Evolutionary conservation across 37 sponge, comb jelly and placozoan genomes (phyloP).

Genomic region (Spongilla lacustris): DNA sequence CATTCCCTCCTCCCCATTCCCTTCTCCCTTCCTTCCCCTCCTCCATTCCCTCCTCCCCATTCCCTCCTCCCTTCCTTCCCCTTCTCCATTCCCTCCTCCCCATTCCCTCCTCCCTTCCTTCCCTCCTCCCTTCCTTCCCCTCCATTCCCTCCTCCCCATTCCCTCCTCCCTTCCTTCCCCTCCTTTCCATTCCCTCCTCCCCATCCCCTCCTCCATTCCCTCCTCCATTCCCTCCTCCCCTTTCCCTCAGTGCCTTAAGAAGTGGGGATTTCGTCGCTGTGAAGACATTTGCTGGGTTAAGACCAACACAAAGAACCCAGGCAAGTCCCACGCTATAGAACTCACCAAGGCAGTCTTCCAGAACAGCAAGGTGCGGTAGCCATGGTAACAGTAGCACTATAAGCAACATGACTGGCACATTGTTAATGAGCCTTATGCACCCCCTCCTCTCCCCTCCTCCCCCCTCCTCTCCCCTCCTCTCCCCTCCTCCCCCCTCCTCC

Average conservation of each 20-base stretch:
- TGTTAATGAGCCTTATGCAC: no score
- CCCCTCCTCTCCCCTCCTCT: no score
- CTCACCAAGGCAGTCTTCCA: constrained; percentile 71
- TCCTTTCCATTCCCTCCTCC: not conserved
- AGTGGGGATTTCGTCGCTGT: constrained; percentile 95
- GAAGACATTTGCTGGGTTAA: constrained; percentile 97
- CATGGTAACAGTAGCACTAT: not conserved
- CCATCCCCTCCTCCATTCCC: no score
- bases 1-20: not conserved
- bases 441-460: no score
- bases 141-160: no score
- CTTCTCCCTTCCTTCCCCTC: not conserved
- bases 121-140: no score
- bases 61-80: no score
- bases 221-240: not conserved
- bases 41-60: not conserved
- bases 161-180: no score
- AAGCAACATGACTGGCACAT: not conserved
- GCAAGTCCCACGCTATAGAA: constrained; percentile 70
- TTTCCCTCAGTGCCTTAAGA: constrained; percentile 81
- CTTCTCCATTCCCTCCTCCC: no score
- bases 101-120: no score
- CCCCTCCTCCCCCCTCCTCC: no score
- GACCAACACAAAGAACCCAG: constrained; percentile 76
- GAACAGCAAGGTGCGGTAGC: constrained; percentile 72